These are phyloP conservation scores for Geotrypetes seraphini DNA, from an alignment of 2,797 vertebrate genomes.

Conservation along the genomic window DNA sequence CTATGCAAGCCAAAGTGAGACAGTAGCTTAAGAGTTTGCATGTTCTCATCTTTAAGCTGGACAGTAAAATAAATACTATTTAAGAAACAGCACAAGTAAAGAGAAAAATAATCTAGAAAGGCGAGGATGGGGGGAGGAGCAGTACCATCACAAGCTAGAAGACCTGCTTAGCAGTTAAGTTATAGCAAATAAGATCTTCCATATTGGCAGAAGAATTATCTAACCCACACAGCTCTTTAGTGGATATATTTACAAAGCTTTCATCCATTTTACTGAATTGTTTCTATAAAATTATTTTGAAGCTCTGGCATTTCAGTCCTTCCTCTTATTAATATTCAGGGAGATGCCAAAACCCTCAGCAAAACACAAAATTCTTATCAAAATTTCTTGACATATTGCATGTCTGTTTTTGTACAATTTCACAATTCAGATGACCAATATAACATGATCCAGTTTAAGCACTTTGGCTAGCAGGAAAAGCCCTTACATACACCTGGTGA, in stretches of 20 bases:
- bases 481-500: constrained; percentile 64
- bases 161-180: constrained; percentile 43
- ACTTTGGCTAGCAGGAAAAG: constrained; percentile 66
- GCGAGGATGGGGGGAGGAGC: constrained; percentile 42
- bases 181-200: constrained; percentile 57
- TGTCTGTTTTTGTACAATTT: constrained; percentile 61
- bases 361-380: constrained; percentile 63
- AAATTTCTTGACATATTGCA: constrained; percentile 59
- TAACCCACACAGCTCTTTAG: constrained; percentile 60
- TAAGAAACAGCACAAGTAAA: constrained; percentile 37
- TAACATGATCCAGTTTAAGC: constrained; percentile 67
- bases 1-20: constrained; percentile 62
- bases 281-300: constrained; percentile 53
- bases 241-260: constrained; percentile 60
- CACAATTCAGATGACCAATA: constrained; percentile 65
- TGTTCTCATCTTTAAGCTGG: constrained; percentile 39
- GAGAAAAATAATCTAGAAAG: constrained; percentile 44
- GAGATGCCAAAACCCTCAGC: constrained; percentile 57
- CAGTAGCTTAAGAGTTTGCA: constrained; percentile 47
- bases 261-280: constrained; percentile 52
- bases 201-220: constrained; percentile 61
- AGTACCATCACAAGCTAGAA: constrained; percentile 44
- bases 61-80: constrained; percentile 47
- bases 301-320: constrained; percentile 54
- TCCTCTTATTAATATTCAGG: constrained; percentile 58